These are phyloP conservation scores for Carassius carassius DNA, from an alignment of 2,113 vertebrate species.

Conservation along the genomic window DNA sequence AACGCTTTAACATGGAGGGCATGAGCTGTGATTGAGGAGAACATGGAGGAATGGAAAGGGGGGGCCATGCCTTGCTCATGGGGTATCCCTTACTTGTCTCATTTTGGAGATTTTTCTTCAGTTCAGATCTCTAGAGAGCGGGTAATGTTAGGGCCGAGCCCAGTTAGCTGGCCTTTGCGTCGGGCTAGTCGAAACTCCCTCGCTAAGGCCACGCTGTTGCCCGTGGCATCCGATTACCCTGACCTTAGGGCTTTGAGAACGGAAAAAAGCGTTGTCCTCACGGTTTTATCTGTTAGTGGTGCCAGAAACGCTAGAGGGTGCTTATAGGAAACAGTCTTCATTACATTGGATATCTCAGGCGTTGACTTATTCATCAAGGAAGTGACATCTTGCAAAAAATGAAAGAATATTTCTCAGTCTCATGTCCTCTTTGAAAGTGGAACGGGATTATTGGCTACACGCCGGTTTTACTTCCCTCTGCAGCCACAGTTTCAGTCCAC, in stretches of 20 bases:
- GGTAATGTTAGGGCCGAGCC: constrained; percentile 75
- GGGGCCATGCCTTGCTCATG: constrained; percentile 58
- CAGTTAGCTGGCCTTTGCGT: constrained; percentile 72
- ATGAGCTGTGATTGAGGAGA: constrained; percentile 38
- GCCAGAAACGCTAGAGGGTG: constrained; percentile 2
- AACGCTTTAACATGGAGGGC: constrained; percentile 49
- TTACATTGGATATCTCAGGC: not conserved
- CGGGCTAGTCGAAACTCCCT: constrained; percentile 68
- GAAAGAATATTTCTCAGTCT: not conserved
- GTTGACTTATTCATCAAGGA: constrained; percentile 6
- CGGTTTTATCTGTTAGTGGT: constrained; percentile 34
- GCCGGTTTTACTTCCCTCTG: constrained; percentile 6
- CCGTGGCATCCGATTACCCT: constrained; percentile 76
- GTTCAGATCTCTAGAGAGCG: constrained; percentile 62
- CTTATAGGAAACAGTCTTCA: constrained; percentile 13
- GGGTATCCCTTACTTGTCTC: constrained; percentile 63
- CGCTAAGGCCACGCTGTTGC: constrained; percentile 68
- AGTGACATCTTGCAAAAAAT: constrained; percentile 7
- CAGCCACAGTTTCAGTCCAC: constrained; percentile 25
- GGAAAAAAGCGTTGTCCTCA: constrained; percentile 38
- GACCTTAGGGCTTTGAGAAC: constrained; percentile 68
- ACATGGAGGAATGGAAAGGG: constrained; percentile 38
- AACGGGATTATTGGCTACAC: not conserved
- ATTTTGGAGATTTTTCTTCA: constrained; percentile 64
- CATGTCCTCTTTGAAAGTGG: constrained; percentile 19